Evolutionary conservation across 2,797 vertebrate species (phyloP), one percentile per base, ranked within the genome.

Genomic region (Notolepis coatsorum): DNA sequence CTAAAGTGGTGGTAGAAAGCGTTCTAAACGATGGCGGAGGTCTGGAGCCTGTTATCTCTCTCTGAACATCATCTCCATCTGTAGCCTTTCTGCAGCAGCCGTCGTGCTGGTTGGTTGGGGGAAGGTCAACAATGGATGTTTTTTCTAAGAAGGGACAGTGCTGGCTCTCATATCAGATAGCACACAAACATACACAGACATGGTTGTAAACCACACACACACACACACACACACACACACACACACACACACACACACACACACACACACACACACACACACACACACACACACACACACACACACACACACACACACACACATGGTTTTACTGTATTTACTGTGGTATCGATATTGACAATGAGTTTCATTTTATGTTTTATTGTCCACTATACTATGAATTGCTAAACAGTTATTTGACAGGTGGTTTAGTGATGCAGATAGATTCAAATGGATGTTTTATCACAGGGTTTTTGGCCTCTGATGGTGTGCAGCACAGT

Each of bases 11-110:
- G 33, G 41, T 1, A 17, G 66, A 28, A 41, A 33, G 45, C 74
- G 72, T 64, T 64, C 54, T 45, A 54, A 69, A 57, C 73, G 51
- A 71, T 77, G 65, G 73, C 57, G 66, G 43, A 53, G 42, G 15
- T 50, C 65, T 73, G 45, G 65, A 9, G 66, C 72, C 68, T 71
- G 51, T 73, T 73, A 39, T 70, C 56, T 61, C 51, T 54, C 25
- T 31, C 56, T 71, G 61, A 76, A 70, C 63, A 54, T 65, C 52
- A 68, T 66, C 53, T 71, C 37, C 8, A 17, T 18, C 46, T 51
- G 38, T 69, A 73, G 77, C 76, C 72, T 80, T 78, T 28, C 61
- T 45, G 38, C 24, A 35, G 58, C 47, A 17, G 28, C 50, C 53
- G 35, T 63, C 60, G 28, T 37, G 28, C 51, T 1, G 0, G n/a